Evolutionary conservation across 2,797 vertebrate genomes (phyloP), one percentile per base, ranked within the genome.

Genomic region (Decapterus maruadsi): DNA sequence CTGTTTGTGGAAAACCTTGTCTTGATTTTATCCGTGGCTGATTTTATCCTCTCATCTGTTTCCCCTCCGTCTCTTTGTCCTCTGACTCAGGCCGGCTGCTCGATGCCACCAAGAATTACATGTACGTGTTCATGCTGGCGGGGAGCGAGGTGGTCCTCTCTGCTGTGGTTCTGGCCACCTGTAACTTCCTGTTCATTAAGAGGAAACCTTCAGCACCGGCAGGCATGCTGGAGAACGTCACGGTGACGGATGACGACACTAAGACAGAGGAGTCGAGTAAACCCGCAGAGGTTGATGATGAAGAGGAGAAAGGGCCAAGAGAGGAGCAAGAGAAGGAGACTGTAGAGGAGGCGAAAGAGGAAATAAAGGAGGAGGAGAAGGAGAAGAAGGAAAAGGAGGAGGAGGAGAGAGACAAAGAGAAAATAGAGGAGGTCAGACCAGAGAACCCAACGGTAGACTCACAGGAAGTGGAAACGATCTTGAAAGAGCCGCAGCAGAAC

Each of bases 81-180:
- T 61, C 29, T 53, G 6, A 57, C 22, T 68, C 82, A 95, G 98
- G 97, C 11, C 95, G 93, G 50, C 93, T 99, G 68, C 90, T 97
- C 71, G 98, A 99, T 4, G 86, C 91, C 10, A 99, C 97, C 0
- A 87, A 92, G 10, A 94, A 96, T 87, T 99, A 98, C 93, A 95
- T 95, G 96, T 97, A 90, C 0, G 95, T 98, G 82, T 99, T 99
- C 89, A 90, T 97, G 87, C 90, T 96, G 94, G 98, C 97, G 42
- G 98, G 98, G 56, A 78, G 87, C 4, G 96, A 98, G 93, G 97
- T 99, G 59, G 84, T 95, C 72, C 84, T 95, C 43, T 93, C 98
- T 0, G 93, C 97, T 31, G 59, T 98, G 0, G 95, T 99, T 29
- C 55, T 99, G 84, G 92, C 90, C 61, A 56, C 94, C 54, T 97